Conservation (phyloP, 64 coral and sea anemone species). For the Pocillopora damicornis region DNA sequence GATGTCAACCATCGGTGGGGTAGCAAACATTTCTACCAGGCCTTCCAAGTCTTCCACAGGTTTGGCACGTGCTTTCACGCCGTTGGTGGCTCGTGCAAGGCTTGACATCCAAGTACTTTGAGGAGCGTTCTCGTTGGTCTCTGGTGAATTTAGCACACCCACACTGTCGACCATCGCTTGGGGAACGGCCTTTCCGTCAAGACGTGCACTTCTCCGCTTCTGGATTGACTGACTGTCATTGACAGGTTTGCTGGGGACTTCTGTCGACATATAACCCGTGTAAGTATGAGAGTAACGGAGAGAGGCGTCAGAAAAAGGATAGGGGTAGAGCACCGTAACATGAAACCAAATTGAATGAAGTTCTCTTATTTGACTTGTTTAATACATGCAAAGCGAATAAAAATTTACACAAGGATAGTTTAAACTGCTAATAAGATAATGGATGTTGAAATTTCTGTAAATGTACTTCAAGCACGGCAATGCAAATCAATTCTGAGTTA, state of each 20-base stretch:
- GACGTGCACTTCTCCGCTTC: neutral
- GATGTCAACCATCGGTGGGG: constrained; percentile 22
- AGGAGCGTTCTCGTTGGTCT: neutral
- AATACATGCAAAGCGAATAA: too few relatives aligned
- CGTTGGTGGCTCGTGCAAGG: neutral
- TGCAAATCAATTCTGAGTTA: too few relatives aligned
- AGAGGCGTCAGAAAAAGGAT: too few relatives aligned
- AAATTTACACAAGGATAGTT: too few relatives aligned
- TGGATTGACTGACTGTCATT: neutral
- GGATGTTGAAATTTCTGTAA: too few relatives aligned
- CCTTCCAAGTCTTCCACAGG: constrained; percentile 45
- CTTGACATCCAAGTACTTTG: neutral
- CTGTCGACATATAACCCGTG: neutral
- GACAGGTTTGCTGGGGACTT: neutral
- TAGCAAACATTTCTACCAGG: constrained; percentile 40
- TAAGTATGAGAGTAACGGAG: too few relatives aligned
- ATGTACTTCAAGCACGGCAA: too few relatives aligned
- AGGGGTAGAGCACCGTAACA: too few relatives aligned
- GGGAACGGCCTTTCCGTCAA: neutral
- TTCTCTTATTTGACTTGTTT: too few relatives aligned
- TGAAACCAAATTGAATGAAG: too few relatives aligned
- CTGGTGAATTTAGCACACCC: neutral
- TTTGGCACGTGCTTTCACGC: constrained; percentile 4
- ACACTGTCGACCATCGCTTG: neutral
- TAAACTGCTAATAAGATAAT: too few relatives aligned